phyloP scores from a whole-genome alignment of 2,888 invertebrate species.

The Lepetodrilus schrolli region DNA sequence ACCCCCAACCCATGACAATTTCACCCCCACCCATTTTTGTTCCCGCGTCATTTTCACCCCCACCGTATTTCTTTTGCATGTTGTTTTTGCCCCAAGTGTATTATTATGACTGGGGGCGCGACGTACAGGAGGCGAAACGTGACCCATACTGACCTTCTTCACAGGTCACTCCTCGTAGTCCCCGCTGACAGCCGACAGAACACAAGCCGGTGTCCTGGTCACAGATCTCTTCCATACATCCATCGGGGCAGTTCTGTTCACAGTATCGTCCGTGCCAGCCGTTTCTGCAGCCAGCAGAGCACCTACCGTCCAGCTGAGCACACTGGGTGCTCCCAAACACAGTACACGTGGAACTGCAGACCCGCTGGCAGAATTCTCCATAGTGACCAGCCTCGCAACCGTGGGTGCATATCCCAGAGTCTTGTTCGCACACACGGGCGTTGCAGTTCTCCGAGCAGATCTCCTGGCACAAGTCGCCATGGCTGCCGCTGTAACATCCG shows the following conservation, averaged over 20 bases:
- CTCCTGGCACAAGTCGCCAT: slow-evolving; percentile 19
- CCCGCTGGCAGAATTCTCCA: slow-evolving; percentile 39
- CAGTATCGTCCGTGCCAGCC: slow-evolving; percentile 17
- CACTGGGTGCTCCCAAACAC: slow-evolving; percentile 34
- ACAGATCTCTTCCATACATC: background rate
- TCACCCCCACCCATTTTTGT: no score
- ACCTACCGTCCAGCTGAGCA: slow-evolving; percentile 35
- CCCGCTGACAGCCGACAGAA: background rate
- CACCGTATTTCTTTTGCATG: no score
- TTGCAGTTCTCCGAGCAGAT: slow-evolving; percentile 40
- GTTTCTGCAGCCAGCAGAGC: slow-evolving; percentile 6
- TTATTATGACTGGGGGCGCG: no score
- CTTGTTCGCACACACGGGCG: slow-evolving; percentile 37
- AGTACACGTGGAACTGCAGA: slow-evolving; percentile 41
- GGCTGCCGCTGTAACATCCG: background rate
- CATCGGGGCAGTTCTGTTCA: background rate
- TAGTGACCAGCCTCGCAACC: slow-evolving; percentile 47
- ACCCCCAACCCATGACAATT: no score
- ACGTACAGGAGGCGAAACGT: no score
- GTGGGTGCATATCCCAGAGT: slow-evolving; percentile 38
- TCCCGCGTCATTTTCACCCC: no score
- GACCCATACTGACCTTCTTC: background rate
- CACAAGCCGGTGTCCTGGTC: background rate
- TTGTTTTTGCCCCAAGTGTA: no score
- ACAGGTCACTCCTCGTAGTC: background rate